phyloP scores from a whole-genome alignment of 2,797 vertebrate species.

The Cirrhinus mrigala region DNA sequence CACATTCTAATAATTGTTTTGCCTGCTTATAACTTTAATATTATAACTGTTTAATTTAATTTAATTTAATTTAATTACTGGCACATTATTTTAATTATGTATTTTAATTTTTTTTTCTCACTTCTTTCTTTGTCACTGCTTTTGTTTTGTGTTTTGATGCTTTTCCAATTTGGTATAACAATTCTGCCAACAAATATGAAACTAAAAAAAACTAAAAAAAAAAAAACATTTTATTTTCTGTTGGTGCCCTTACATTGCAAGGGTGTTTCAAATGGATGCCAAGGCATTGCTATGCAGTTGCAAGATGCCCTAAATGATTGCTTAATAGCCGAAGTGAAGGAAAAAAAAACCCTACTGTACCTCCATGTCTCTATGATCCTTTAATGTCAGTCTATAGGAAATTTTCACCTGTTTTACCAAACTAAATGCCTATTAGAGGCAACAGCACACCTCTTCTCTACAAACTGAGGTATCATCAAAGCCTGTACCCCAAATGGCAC shows the following conservation, averaged over 20 bases:
- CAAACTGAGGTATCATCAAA: background rate
- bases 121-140: no score
- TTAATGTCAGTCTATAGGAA: no score
- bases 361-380: background rate
- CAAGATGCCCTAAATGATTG: background rate
- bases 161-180: background rate
- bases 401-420: background rate
- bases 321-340: background rate
- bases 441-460: conserved; percentile 2
- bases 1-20: no score
- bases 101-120: no score
- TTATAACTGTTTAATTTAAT: no score
- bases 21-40: no score
- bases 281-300: background rate
- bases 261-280: background rate
- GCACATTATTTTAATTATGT: no score
- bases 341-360: background rate
- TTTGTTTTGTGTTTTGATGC: background rate
- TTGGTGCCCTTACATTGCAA: no score
- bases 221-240: no score
- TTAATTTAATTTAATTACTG: no score
- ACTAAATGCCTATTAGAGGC: background rate
- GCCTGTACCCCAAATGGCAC: background rate
- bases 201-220: no score
- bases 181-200: background rate